A percentile compares a stretch with the other conserved stretches of the same genome.
These are phyloP conservation scores for Anaspis maculata DNA, from an alignment of 2,888 invertebrate species.

Conservation along the genomic window DNA sequence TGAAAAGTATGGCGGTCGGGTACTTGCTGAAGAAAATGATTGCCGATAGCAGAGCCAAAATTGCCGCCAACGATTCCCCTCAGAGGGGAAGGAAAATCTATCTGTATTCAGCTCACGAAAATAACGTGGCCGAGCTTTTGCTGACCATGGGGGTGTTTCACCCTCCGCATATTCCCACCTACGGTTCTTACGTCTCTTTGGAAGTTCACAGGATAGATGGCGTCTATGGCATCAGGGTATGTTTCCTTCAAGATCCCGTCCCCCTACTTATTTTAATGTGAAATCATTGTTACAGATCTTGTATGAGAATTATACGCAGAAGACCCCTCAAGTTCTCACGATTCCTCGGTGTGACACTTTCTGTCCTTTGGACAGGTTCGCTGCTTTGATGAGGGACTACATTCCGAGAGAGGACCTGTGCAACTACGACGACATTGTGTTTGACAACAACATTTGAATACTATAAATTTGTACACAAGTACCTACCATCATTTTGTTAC, in stretches of 20 bases:
- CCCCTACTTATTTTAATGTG: background rate
- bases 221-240: slow-evolving; percentile 8
- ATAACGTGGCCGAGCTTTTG: slow-evolving; percentile 25
- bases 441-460: too few relatives aligned
- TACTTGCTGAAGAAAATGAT: slow-evolving; percentile 2
- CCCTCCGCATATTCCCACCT: slow-evolving; percentile 9
- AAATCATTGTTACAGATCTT: slow-evolving; percentile 14
- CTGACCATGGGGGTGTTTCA: slow-evolving; percentile 22
- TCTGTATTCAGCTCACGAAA: slow-evolving; percentile 27
- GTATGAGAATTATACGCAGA: slow-evolving; percentile 23
- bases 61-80: background rate
- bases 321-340: slow-evolving; percentile 20
- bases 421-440: too few relatives aligned
- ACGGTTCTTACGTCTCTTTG: slow-evolving; percentile 10
- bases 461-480: too few relatives aligned
- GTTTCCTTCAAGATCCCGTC: too few relatives aligned
- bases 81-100: slow-evolving; percentile 20
- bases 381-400: slow-evolving; percentile 6
- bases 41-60: background rate
- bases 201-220: slow-evolving; percentile 10
- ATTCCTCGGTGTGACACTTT: slow-evolving; percentile 24
- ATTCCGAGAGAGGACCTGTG: too few relatives aligned
- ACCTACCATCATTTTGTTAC: too few relatives aligned
- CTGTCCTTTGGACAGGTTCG: slow-evolving; percentile 28
- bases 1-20: slow-evolving; percentile 9